phyloP scores from a whole-genome alignment of 2,888 invertebrate genomes.

The Alcis repandata region DNA sequence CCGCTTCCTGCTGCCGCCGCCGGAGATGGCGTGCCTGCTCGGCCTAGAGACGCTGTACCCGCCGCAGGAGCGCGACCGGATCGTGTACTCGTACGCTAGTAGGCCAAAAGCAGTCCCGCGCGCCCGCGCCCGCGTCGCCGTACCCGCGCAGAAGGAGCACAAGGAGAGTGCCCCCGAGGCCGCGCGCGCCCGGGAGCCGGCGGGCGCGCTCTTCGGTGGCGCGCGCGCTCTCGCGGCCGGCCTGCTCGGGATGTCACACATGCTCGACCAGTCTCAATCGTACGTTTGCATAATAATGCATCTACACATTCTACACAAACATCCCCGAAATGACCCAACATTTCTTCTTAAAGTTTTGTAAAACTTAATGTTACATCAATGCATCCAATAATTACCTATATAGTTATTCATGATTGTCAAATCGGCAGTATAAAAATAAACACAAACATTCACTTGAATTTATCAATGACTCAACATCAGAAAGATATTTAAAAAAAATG shows the following conservation, averaged over 20 bases:
- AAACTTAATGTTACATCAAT: too few relatives aligned
- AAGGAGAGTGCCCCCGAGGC: constrained; percentile 26
- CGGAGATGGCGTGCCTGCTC: constrained; percentile 89
- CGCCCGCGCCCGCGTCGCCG: constrained; percentile 48
- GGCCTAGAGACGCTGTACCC: constrained; percentile 83
- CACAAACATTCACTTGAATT: too few relatives aligned
- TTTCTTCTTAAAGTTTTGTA: too few relatives aligned
- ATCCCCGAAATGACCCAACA: not conserved
- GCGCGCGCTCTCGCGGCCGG: constrained; percentile 71
- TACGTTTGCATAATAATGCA: constrained; percentile 1
- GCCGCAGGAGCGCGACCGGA: constrained; percentile 62
- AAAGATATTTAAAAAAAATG: too few relatives aligned
- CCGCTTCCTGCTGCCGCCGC: constrained; percentile 92
- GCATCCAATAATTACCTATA: too few relatives aligned
- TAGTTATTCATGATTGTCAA: too few relatives aligned
- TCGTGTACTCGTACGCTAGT: constrained; percentile 89
- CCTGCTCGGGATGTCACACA: constrained; percentile 65
- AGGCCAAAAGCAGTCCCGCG: constrained; percentile 85
- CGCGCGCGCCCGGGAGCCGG: constrained; percentile 25
- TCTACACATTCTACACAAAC: not conserved
- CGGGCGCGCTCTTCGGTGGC: constrained; percentile 48
- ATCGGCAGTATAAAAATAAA: too few relatives aligned
- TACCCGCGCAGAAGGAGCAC: constrained; percentile 45
- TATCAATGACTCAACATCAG: too few relatives aligned
- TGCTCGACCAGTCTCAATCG: constrained; percentile 19